Percentiles rank a stretch among this genome's conserved stretches.
Evolutionary conservation across 2,888 invertebrate species (phyloP).

Genomic region (Meandrusa payeni): DNA sequence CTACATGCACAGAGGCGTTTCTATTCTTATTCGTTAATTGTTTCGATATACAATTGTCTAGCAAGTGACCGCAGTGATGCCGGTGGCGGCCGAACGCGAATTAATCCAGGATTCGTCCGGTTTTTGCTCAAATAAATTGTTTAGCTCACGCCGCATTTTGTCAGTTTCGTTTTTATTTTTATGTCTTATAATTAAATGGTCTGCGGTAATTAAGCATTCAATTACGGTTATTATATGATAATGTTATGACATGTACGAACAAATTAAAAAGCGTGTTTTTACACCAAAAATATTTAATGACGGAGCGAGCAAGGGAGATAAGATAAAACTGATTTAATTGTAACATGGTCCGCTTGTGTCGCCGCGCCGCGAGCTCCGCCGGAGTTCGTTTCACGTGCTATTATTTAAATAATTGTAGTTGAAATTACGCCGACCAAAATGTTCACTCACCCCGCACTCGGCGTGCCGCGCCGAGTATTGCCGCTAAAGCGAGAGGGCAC

Average conservation of each 20-base stretch:
- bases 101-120: slow-evolving; percentile 10
- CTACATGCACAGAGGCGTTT: slow-evolving; percentile 5
- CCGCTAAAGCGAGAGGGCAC: slow-evolving; percentile 22
- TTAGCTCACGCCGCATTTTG: slow-evolving; percentile 4
- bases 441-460: no score
- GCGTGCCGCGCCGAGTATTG: no score
- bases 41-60: slow-evolving; percentile 12
- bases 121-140: slow-evolving; percentile 13
- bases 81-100: slow-evolving; percentile 1
- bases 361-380: no score
- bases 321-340: slow-evolving; percentile 11
- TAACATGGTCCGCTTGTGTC: no score
- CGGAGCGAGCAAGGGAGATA: background rate
- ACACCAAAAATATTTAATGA: slow-evolving; percentile 18
- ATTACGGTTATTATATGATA: slow-evolving; percentile 23
- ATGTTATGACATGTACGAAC: slow-evolving; percentile 21
- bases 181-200: slow-evolving; percentile 21
- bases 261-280: slow-evolving; percentile 16
- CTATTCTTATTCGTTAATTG: slow-evolving; percentile 16
- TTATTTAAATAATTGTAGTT: no score
- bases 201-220: slow-evolving; percentile 14
- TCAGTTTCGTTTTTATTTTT: slow-evolving; percentile 17
- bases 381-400: no score
- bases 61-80: background rate
- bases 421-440: no score